Evolutionary conservation across 2,797 vertebrate species (phyloP), one percentile per base, ranked within the genome.

Genomic region (Gymnocypris eckloni): DNA sequence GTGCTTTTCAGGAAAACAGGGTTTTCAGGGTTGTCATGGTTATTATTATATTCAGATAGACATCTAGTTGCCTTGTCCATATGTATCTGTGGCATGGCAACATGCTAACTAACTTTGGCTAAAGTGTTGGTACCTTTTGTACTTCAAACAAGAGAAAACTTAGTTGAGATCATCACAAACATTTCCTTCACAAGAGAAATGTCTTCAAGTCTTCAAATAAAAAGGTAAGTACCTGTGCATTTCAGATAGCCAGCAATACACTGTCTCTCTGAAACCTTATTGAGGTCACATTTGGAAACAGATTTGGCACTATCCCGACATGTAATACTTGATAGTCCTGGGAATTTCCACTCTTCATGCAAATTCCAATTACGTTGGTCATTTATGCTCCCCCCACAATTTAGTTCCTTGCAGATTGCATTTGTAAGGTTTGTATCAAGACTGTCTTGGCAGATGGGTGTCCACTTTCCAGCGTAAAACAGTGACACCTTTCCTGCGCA

Each of bases 401-500:
- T 0, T 18, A 89, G 6, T 37, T 81, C 43, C 1, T 0, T 0
- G 79, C 95, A 95, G 81, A 95, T 82, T 37, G 10, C 0, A 0
- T 89, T 12, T 18, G 3, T n/a, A 22, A 41, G 43, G 0, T 0
- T 0, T 2, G 7, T 0, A 4, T 9, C 0, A 0, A 93, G 78
- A 43, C 59, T 64, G 0, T 28, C 0, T 0, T 0, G 0, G 12
- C 92, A 92, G 50, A 94, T 70, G 0, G 89, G 87, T 1, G 50
- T 59, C 87, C 50, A 88, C 0, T 0, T 0, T 0, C 15, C 90
- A 5, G 61, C 10, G 45, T 88, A 90, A 5, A 0, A 1, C 16
- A 94, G 0, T 43, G 45, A 11, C 3, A 92, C n/a, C 20, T 77
- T 91, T 71, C 95, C 95, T 54, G 71, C 91, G 25, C 95, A 95